These are phyloP conservation scores for Apolygus lucorum DNA, from an alignment of 1,140 invertebrate genomes.

Conservation along the genomic window DNA sequence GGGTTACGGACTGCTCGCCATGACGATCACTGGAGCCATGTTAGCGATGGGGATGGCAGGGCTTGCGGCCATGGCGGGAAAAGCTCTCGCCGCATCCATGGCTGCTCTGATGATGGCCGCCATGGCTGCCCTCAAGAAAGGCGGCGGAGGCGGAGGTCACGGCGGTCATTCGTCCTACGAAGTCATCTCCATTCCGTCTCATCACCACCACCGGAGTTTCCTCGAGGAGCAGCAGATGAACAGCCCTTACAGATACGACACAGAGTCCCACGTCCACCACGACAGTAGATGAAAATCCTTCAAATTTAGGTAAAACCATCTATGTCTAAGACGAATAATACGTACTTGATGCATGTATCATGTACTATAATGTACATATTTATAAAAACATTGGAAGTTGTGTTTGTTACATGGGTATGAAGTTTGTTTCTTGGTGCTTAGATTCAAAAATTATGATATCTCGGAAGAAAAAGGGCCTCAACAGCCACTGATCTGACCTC, in stretches of 20 bases:
- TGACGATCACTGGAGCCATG: conserved; percentile 53
- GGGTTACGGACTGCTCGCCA: conserved; percentile 34
- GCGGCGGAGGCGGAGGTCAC: conserved; percentile 20
- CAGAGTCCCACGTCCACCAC: neutral
- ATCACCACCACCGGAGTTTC: conserved; percentile 5
- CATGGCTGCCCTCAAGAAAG: conserved; percentile 57
- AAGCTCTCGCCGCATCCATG: conserved; percentile 69
- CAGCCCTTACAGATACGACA: conserved; percentile 17
- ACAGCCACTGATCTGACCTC: no score
- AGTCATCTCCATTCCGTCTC: conserved; percentile 15
- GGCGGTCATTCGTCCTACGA: conserved; percentile 12
- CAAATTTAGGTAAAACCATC: no score
- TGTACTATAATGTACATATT: no score
- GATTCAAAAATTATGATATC: no score
- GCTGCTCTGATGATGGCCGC: conserved; percentile 67
- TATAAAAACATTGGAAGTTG: no score
- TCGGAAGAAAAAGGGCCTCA: no score
- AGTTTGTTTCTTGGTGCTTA: no score
- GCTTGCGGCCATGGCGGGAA: conserved; percentile 64
- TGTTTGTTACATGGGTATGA: no score
- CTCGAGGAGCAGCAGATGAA: neutral
- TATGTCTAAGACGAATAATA: no score
- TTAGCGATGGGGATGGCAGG: conserved; percentile 62
- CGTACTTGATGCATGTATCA: no score
- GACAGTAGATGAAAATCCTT: no score